phyloP scores from a whole-genome alignment of 2,888 invertebrate species.

The Gastracanthus pulcherrimus region DNA sequence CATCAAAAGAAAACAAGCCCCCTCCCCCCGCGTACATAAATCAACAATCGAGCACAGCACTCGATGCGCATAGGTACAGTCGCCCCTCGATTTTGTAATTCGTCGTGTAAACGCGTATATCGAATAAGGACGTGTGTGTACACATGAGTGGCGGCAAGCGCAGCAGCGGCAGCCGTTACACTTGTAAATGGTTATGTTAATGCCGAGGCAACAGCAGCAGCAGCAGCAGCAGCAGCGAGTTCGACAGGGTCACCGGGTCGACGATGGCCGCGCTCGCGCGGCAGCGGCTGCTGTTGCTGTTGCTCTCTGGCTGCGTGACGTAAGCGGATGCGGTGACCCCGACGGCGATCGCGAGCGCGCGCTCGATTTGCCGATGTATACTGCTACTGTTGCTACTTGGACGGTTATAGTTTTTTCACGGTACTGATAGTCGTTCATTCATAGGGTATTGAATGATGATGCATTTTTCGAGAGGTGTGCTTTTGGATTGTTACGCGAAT shows the following conservation, averaged over 20 bases:
- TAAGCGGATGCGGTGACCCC: constrained; percentile 76
- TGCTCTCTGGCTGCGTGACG: constrained; percentile 70
- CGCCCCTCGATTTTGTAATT: background rate
- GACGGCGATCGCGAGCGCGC: constrained; percentile 20
- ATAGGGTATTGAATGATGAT: no score
- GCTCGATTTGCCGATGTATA: background rate
- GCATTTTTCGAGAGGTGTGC: no score
- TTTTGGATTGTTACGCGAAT: no score
- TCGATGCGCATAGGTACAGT: background rate
- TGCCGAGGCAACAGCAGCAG: no score
- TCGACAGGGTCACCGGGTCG: constrained; percentile 73
- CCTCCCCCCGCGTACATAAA: background rate
- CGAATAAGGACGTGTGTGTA: no score
- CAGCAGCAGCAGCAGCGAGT: constrained; percentile 62
- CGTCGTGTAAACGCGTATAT: background rate
- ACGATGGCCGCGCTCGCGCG: constrained; percentile 33
- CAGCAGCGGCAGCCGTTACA: constrained; percentile 52
- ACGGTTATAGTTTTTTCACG: no score
- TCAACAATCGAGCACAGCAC: background rate
- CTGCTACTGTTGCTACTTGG: background rate
- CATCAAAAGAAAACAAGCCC: background rate
- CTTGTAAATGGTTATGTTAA: constrained; percentile 71
- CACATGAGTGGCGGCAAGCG: no score
- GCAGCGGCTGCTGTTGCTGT: no score
- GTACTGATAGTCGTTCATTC: no score